Conservation (phyloP, 2,113 vertebrate genomes). For the Indri indri region DNA sequence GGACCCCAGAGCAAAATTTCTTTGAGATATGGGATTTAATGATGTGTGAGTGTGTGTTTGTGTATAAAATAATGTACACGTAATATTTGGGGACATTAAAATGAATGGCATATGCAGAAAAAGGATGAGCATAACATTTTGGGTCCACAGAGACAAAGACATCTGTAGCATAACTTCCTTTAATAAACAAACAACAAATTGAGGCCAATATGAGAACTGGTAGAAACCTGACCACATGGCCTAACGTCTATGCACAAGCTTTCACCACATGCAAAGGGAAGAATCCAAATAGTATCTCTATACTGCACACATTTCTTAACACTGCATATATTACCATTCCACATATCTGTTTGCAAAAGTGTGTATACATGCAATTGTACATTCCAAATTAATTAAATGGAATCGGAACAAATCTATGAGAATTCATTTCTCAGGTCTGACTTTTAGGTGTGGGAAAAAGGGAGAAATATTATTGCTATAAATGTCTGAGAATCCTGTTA, state of each 20-base stretch:
- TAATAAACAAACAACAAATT: background rate
- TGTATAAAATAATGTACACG: background rate
- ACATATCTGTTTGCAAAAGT: background rate
- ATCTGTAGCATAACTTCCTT: background rate
- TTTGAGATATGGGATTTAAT: constrained; percentile 29
- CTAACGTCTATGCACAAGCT: constrained; percentile 3
- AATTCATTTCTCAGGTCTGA: background rate
- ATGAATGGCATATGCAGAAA: background rate
- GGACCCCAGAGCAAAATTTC: constrained; percentile 29
- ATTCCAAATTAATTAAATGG: background rate
- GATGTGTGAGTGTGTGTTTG: background rate
- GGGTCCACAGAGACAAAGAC: constrained; percentile 9
- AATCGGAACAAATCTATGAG: background rate
- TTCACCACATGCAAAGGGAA: constrained; percentile 9
- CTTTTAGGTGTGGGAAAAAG: background rate
- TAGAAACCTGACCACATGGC: background rate
- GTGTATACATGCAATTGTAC: background rate
- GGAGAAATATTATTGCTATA: background rate
- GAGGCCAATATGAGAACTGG: background rate
- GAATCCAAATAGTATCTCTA: background rate
- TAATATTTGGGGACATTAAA: background rate
- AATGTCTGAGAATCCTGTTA: background rate
- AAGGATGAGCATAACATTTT: background rate
- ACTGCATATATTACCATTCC: background rate
- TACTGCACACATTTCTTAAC: background rate